Conservation (phyloP, 2,797 vertebrate species). For the Ctenosaura bakeri region DNA sequence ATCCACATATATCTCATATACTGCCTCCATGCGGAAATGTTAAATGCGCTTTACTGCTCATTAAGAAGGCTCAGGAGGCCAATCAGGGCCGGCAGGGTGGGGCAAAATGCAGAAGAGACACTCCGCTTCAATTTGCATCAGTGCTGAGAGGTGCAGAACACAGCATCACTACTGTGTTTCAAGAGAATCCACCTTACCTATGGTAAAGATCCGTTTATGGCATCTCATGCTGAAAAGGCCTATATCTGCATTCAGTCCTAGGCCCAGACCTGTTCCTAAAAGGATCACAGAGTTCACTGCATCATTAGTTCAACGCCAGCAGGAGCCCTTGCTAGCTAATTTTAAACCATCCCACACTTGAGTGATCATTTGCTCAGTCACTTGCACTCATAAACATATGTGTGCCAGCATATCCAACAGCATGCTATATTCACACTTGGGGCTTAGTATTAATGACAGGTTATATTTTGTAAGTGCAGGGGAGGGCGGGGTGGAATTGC, state of each 20-base stretch:
- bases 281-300: background rate
- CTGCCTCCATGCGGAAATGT: too few relatives aligned
- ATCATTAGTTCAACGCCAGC: background rate
- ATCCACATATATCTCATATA: too few relatives aligned
- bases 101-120: too few relatives aligned
- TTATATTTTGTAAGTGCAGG: background rate
- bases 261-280: background rate
- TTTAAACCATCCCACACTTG: background rate
- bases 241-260: background rate
- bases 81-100: too few relatives aligned
- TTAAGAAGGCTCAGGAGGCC: too few relatives aligned
- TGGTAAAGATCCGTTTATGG: too few relatives aligned
- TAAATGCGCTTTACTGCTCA: too few relatives aligned
- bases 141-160: too few relatives aligned
- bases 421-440: conserved; percentile 11
- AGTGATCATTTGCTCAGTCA: background rate
- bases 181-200: too few relatives aligned
- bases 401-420: background rate
- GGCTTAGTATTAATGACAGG: conserved; percentile 9
- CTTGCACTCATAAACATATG: conserved; percentile 4
- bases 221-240: too few relatives aligned
- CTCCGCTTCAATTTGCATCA: too few relatives aligned
- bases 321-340: conserved; percentile 23
- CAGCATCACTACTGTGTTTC: too few relatives aligned
- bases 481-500: background rate